These are phyloP conservation scores for Lutjanus argentimaculatus DNA, from an alignment of 2,797 vertebrate genomes.

Conservation along the genomic window DNA sequence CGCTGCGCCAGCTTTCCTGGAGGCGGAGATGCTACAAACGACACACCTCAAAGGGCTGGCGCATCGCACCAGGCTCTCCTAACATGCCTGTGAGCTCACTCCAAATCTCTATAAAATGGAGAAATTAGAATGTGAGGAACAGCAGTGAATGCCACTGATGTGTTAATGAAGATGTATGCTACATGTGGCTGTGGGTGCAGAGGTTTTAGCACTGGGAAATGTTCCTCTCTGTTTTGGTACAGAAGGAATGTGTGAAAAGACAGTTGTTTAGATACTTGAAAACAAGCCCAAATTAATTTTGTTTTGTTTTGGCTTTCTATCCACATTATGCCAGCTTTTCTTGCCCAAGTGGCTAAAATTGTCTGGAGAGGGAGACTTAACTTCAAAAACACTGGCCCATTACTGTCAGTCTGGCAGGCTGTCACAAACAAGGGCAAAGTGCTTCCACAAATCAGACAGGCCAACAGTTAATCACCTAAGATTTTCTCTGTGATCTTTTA, in stretches of 20 bases:
- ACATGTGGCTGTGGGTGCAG: background rate
- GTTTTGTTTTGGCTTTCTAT: conserved; percentile 25
- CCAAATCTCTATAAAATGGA: conserved; percentile 35
- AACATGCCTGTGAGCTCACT: conserved; percentile 48
- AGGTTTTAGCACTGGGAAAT: conserved; percentile 12
- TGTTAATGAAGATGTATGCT: conserved; percentile 40
- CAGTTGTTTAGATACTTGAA: conserved; percentile 23
- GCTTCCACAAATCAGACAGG: background rate
- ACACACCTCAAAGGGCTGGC: conserved; percentile 54
- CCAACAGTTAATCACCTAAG: background rate
- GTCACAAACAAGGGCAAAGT: background rate
- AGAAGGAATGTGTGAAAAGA: conserved; percentile 1
- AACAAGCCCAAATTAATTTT: conserved; percentile 18
- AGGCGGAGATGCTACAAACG: conserved; percentile 50
- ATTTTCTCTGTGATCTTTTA: background rate
- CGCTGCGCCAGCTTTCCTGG: conserved; percentile 51
- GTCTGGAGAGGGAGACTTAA: background rate
- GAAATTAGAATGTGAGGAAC: conserved; percentile 34
- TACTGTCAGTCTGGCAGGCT: conserved; percentile 5
- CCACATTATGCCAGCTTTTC: background rate
- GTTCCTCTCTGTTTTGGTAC: conserved; percentile 15
- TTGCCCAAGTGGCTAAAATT: background rate
- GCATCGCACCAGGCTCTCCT: conserved; percentile 26
- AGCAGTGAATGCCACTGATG: conserved; percentile 19
- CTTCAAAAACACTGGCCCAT: background rate